Percentiles rank a stretch among this genome's conserved stretches.
Conservation (phyloP, 2,797 vertebrate species). For the Pristis pectinata region DNA sequence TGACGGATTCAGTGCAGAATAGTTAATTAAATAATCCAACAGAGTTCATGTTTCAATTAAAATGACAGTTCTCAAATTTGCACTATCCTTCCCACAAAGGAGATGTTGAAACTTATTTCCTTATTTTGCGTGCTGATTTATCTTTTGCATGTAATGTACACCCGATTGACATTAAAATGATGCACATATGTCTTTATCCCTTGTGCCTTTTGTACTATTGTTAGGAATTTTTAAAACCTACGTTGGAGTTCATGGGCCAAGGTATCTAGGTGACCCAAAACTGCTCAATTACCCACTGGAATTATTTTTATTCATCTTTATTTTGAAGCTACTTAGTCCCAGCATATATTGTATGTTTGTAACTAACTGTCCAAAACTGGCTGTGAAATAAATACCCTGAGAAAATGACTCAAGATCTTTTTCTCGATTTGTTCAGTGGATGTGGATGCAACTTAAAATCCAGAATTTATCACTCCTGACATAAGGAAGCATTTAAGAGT, state of each 20-base stretch:
- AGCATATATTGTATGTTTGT: background rate
- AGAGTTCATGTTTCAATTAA: background rate
- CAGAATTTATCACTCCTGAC: no score
- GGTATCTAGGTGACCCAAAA: background rate
- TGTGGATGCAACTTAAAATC: no score
- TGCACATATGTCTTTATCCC: background rate
- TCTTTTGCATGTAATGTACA: background rate
- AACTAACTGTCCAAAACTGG: background rate
- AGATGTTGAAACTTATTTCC: no score
- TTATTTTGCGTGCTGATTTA: background rate
- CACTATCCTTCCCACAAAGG: background rate
- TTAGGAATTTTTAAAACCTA: background rate
- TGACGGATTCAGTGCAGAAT: background rate
- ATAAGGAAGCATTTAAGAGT: no score
- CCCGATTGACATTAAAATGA: conserved; percentile 11
- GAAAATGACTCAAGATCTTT: background rate
- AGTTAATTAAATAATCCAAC: background rate
- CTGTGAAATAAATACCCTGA: background rate
- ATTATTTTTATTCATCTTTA: background rate
- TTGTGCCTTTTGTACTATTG: background rate
- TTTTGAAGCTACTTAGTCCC: background rate
- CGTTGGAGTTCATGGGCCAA: background rate
- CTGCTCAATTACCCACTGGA: background rate
- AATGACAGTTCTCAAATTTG: background rate
- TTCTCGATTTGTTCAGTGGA: no score